These are phyloP conservation scores for Thalassophryne amazonica DNA, from an alignment of 2,797 vertebrate genomes.

Conservation along the genomic window DNA sequence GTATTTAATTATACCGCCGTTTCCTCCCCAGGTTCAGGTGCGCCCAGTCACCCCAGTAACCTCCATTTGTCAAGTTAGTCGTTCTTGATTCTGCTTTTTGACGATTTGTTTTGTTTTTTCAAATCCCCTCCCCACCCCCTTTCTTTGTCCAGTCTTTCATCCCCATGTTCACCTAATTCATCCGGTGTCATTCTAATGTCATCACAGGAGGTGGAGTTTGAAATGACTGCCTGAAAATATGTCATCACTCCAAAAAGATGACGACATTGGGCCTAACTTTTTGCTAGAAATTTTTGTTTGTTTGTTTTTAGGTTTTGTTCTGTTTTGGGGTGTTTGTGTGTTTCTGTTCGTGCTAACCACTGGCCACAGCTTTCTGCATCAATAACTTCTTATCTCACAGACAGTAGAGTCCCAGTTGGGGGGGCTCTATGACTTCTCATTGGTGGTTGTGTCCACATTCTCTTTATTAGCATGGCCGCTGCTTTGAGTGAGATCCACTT, in stretches of 20 bases:
- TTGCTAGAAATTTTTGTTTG: slow-evolving; percentile 62
- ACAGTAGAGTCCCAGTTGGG: slow-evolving; percentile 82
- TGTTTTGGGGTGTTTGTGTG: slow-evolving; percentile 65
- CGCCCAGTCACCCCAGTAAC: slow-evolving; percentile 94
- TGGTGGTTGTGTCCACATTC: slow-evolving; percentile 86
- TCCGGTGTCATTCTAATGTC: slow-evolving; percentile 81
- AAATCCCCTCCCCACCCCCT: slow-evolving; percentile 69
- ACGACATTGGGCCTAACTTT: slow-evolving; percentile 79
- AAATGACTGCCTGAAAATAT: slow-evolving; percentile 79
- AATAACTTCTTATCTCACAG: slow-evolving; percentile 85
- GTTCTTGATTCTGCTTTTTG: slow-evolving; percentile 91
- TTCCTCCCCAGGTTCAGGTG: slow-evolving; percentile 95
- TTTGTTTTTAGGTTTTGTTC: slow-evolving; percentile 63
- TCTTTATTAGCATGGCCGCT: slow-evolving; percentile 89
- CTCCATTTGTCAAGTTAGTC: slow-evolving; percentile 98
- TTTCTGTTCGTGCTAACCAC: slow-evolving; percentile 80
- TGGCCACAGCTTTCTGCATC: slow-evolving; percentile 71
- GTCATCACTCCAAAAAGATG: slow-evolving; percentile 89
- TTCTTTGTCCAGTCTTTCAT: slow-evolving; percentile 77
- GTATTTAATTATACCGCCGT: slow-evolving; percentile 83
- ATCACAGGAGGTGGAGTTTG: slow-evolving; percentile 86
- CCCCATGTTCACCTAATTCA: slow-evolving; percentile 81
- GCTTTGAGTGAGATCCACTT: slow-evolving; percentile 88
- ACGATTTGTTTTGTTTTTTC: slow-evolving; percentile 76
- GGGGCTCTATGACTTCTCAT: slow-evolving; percentile 86